Evolutionary conservation across 2,888 invertebrate species (phyloP), one percentile per base, ranked within the genome.

Genomic region (Archaeoteleia sp.): DNA sequence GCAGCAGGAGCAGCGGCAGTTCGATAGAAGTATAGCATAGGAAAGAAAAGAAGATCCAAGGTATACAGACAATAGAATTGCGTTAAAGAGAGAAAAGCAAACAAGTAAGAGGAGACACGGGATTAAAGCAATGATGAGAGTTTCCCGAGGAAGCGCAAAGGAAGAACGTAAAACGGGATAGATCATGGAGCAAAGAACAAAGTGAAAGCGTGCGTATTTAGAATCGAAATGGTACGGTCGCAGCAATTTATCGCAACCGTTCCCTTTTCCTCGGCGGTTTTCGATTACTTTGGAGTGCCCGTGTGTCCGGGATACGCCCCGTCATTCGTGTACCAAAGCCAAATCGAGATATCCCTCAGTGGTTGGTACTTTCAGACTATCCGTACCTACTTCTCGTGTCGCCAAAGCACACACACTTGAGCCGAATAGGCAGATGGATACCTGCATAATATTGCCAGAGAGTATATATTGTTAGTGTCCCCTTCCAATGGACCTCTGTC

Each of bases 271-370:
- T 65, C 55, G 58, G 57, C 53, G 70, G 73, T 78, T 80, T 82
- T 82, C 76, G 76, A 80, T 82, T 79, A 81, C 76, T 75, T 72
- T 76, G 63, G 74, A 80, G 73, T 77, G 70, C 65, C 54, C 42
- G 35, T 39, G 14, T 40, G 17, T 34, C 51, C 23, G 20, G 58
- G 65, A 45, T 72, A 60, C 58, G 51, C 53, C 73, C 65, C 67
- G 62, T 67, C 69, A 72, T 73, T 70, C 71, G 48, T 68, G 65
- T 67, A 68, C 71, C 72, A 71, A 75, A 74, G 72, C 74, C 73
- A 73, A 77, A 77, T 77, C 72, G 71, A 73, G 72, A 71, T 72
- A 29, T 9, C 70, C 68, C 65, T 53, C 30, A 39, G 20, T 34
- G 32, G 29, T 10, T 9, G 39, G 39, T 4, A 12, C 4, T 39